Percentiles rank a stretch among this genome's conserved stretches.
Evolutionary conservation across 2,113 vertebrate species (phyloP).

Genomic region (Corydoras sp.): DNA sequence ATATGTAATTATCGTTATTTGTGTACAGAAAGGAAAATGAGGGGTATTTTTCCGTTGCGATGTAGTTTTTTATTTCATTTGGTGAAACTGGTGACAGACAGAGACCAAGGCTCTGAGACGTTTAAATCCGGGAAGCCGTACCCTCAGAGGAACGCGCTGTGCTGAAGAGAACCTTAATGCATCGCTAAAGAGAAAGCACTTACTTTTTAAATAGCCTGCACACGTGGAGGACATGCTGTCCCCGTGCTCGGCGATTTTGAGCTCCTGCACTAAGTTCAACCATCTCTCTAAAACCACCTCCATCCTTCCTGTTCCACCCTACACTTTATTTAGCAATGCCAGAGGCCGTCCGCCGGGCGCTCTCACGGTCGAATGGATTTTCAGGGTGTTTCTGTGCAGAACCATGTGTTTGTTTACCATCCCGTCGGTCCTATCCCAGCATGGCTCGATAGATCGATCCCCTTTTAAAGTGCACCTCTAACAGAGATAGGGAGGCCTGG

Average conservation of each 20-base stretch:
- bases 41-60: constrained; percentile 15
- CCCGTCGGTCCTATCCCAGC: neutral
- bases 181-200: constrained; percentile 26
- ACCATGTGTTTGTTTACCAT: neutral
- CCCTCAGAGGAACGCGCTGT: constrained; percentile 22
- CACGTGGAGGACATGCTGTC: neutral
- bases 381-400: neutral
- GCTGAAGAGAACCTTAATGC: constrained; percentile 2
- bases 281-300: neutral
- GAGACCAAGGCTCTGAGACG: neutral
- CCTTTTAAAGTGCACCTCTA: constrained; percentile 4
- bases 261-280: neutral
- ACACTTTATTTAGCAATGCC: neutral
- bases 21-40: constrained; percentile 9
- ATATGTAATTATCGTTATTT: constrained; percentile 21
- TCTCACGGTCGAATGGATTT: constrained; percentile 17
- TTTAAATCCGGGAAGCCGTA: neutral
- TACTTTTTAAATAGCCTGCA: constrained; percentile 14
- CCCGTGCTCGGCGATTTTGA: neutral
- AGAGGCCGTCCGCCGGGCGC: neutral
- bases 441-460: constrained; percentile 19
- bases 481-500: constrained; percentile 20
- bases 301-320: neutral
- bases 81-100: constrained; percentile 1
- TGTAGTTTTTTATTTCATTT: constrained; percentile 22